Base-by-base conservation (phyloP, 2,797 vertebrate genomes). In the Hyperoplus immaculatus region DNA sequence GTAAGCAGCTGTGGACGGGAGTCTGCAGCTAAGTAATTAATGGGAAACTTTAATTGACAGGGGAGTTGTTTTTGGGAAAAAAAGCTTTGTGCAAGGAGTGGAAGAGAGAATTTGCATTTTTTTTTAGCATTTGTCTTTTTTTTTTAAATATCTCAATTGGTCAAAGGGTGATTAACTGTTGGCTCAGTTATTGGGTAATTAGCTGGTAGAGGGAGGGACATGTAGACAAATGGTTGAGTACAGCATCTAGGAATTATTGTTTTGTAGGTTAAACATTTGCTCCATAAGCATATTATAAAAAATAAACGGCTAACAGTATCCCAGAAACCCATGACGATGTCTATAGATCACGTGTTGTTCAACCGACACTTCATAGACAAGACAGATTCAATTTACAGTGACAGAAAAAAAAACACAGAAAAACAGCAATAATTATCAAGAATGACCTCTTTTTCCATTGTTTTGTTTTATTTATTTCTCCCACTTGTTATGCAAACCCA, bases 1-100 rank as follows among this genome's bases (percentile, higher is more conserved):
- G 69, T 80, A 74, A 88, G 72, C 88, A 90, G 89, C 84, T 91
- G 89, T 83, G 80, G 73, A 65, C 69, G 11, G 61, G 49, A 76
- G 69, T 72, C 59, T 82, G 67, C 3, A 39, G 80, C 54, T 58
- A 3, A 69, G 80, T 74, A 78, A 80, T 81, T 81, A 69, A 77
- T 69, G 49, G 47, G n/a, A 64, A 46, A 77, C n/a, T 60, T 49
- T 55, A 75, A 88, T 53, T 71, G 53, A 81, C 38, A 50, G 10
- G 68, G 61, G 14, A 12, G 41, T 46, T 67, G 41, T 46, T 67
- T 70, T 68, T 72, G 50, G 62, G 69, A 73, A 77, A 49, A 54
- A 67, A 47, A 42, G n/a, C 8, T 1, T 10, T 57, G 47, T 54
- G 36, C 6, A 21, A 8, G 29, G 13, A 56, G 10, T 13, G 10